Conservation (phyloP, 2,888 invertebrate species). For the Gerris lacustris region DNA sequence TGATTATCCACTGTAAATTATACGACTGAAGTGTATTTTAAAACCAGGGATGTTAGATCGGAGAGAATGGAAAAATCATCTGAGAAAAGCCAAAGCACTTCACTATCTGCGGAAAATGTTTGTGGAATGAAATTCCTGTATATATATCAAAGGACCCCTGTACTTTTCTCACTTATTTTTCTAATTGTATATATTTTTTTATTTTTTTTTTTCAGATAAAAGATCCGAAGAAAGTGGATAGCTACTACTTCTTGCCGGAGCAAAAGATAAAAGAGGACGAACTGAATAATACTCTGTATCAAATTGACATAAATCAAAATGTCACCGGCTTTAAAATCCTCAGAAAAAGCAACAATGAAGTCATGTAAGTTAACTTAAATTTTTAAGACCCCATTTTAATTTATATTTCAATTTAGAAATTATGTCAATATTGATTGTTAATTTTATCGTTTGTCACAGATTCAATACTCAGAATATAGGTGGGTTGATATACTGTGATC, state of each 20-base stretch:
- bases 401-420: background rate
- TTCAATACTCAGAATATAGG: conserved; percentile 55
- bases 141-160: no score
- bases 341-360: conserved; percentile 23
- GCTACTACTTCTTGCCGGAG: conserved; percentile 55
- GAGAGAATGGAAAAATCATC: no score
- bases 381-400: background rate
- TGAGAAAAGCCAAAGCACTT: no score
- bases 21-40: no score
- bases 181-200: conserved; percentile 23
- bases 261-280: conserved; percentile 37
- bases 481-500: conserved; percentile 60
- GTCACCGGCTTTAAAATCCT: conserved; percentile 52
- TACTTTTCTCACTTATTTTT: background rate
- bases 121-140: no score
- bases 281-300: conserved; percentile 41
- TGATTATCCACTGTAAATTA: no score
- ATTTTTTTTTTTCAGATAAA: conserved; percentile 39
- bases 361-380: conserved; percentile 21
- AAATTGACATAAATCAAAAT: conserved; percentile 43
- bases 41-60: no score
- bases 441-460: conserved; percentile 38
- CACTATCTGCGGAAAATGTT: no score
- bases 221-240: conserved; percentile 44
- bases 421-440: background rate